phyloP scores from a whole-genome alignment of 2,888 invertebrate genomes.

The Brassicogethes aeneus region DNA sequence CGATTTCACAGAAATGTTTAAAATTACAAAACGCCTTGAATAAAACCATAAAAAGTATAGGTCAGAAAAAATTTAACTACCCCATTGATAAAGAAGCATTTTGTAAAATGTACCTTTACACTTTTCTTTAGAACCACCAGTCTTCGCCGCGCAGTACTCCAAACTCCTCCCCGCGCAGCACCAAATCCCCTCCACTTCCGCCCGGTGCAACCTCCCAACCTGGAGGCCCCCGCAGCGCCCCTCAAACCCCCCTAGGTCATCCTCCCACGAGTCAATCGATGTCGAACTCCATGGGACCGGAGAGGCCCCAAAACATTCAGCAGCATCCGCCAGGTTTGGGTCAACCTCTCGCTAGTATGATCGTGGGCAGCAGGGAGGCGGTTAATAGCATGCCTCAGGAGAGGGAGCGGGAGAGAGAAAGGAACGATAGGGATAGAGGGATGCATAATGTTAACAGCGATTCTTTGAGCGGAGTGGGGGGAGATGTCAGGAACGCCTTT shows the following conservation, averaged over 20 bases:
- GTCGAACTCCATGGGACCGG: constrained; percentile 28
- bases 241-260: constrained; percentile 46
- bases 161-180: constrained; percentile 78
- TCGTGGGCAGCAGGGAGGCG: constrained; percentile 15
- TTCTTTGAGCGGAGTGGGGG: constrained; percentile 47
- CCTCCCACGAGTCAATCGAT: constrained; percentile 29
- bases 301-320: constrained; percentile 21
- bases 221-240: constrained; percentile 41
- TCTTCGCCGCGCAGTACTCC: constrained; percentile 78
- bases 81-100: too few species aligned
- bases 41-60: too few species aligned
- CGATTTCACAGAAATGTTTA: too few species aligned
- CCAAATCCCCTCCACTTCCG: constrained; percentile 72
- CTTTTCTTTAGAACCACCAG: constrained; percentile 60
- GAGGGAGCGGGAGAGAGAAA: too few species aligned
- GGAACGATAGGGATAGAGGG: too few species aligned
- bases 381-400: constrained; percentile 27
- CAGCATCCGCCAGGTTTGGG: constrained; percentile 12
- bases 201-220: constrained; percentile 43
- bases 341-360: constrained; percentile 11
- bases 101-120: not conserved
- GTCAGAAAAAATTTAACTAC: too few species aligned
- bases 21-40: too few species aligned
- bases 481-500: constrained; percentile 50
- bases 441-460: constrained; percentile 32